Base-by-base conservation (phyloP, 2,888 invertebrate species). In the Chromoteleia sp. region DNA sequence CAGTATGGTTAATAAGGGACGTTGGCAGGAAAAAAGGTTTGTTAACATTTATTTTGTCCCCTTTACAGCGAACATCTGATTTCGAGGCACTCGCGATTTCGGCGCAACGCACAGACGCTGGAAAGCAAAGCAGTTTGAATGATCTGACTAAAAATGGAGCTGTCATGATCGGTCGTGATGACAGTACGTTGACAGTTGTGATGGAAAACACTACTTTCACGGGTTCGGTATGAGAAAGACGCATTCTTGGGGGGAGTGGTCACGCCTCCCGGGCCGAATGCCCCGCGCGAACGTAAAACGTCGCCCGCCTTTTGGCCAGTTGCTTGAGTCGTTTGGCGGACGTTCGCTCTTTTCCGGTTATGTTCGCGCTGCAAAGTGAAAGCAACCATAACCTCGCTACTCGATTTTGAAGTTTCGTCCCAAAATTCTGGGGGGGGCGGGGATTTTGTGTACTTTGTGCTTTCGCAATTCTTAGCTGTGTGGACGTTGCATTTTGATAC, bases 141-240 rank as follows among this genome's bases (percentile, higher is more conserved):
- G 25, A 50, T 14, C 29, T 2, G 14, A 71, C 80, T 83, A 76
- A 84, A 86, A 82, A 82, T 67, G 73, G 63, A 82, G 80, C 74
- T 87, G 88, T 87, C 88, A 88, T 84, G 82, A 84, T 84, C 76
- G 58, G 56, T 54, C 76, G 80, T 83, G 77, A 83, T 82, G 85
- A 84, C 85, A 86, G 83, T 52, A 77, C 61, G 61, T 7, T 10
- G 48, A 58, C 41, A 43, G 68, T 67, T 65, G 14, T 6, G 6
- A 29, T 50, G 6, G 25, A 1, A 21, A 45, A 10, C 21, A 14
- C 21, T 36, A n/a, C 21, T 36, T 36, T n/a, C n/a, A n/a, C n/a
- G n/a, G n/a, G n/a, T 56, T 19, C 17, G 1, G 8, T 21, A 21
- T 8, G 33, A 4, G 8, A 33, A 33, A 33, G 33, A 33, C 10